Evolutionary conservation across 1,140 invertebrate genomes (phyloP).

Genomic region (Achatina immaculata): DNA sequence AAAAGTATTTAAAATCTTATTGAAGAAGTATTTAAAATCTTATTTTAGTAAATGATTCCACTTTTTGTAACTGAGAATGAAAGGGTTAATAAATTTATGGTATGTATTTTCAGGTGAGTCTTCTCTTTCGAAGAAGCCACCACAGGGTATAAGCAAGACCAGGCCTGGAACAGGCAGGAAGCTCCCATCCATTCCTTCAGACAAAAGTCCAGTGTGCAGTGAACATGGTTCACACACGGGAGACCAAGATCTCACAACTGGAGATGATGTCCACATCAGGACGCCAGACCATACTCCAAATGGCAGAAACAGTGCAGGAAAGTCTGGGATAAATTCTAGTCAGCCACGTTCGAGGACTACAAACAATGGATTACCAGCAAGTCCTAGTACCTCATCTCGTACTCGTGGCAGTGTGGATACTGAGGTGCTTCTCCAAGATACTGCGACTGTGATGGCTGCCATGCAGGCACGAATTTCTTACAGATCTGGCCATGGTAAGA

Average conservation of each 20-base stretch:
- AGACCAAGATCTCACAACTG: conserved; percentile 11
- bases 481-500: conserved; percentile 33
- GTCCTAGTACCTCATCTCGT: conserved; percentile 41
- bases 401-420: conserved; percentile 70
- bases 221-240: conserved; percentile 50
- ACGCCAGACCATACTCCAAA: conserved; percentile 22
- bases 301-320: not conserved
- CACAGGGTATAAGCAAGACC: conserved; percentile 56
- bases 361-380: conserved; percentile 18
- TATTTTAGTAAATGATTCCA: too few species aligned
- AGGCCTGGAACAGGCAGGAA: conserved; percentile 67
- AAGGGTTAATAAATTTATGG: too few species aligned
- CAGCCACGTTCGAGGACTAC: not conserved
- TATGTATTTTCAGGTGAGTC: conserved; percentile 20
- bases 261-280: conserved; percentile 17
- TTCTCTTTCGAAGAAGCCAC: conserved; percentile 44
- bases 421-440: conserved; percentile 73
- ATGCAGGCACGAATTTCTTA: conserved; percentile 71
- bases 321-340: not conserved
- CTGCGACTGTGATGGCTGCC: conserved; percentile 74
- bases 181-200: conserved; percentile 64
- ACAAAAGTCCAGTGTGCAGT: conserved; percentile 57
- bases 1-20: too few species aligned
- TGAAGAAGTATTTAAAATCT: too few species aligned
- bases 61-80: too few species aligned